Evolutionary conservation across 1,140 invertebrate species (phyloP), one percentile per base, ranked within the genome.

Genomic region (Ptiloglossa arizonensis): DNA sequence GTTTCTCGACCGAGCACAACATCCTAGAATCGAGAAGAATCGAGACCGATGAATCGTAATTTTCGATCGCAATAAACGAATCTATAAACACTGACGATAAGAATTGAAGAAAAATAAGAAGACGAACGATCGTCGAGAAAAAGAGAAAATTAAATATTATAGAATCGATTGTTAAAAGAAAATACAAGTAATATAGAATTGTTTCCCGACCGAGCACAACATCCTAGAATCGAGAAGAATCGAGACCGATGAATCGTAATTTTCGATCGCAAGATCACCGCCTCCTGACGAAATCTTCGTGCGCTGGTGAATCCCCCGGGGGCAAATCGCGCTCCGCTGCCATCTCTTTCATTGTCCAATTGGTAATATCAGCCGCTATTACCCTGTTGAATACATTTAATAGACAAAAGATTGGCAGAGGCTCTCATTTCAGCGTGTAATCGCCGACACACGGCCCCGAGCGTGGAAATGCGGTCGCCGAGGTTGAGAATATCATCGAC

Each of bases 341-440:
- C 81, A 85, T 87, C 89, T 89, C 86, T 89, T 89, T 87, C 84
- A 88, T 89, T 89, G 86, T 88, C 82, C 89, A 90, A 90, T 90
- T 90, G 89, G 84, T 83, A 88, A 89, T 88, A 89, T 89, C 89
- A 90, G 85, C 80, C 86, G 88, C 88, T 87, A 90, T 90, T 90
- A 90, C 87, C 84, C 83, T 83, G 89, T 88, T 86, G 88, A 90
- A 87, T 88, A 87, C 87, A 88, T 89, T 89, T 88, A 89, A 89
- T 89, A 89, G 88, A 88, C 88, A 88, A 90, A 90, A 87, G 88
- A 89, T 90, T 88, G 86, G 63, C 87, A 90, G 89, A 72, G 88
- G 84, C 69, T 90, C 89, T 90, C 89, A 89, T 86, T 80, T 41
- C 52, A 15, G 48, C 35, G 57, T 48, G 70, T 27, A 62, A 74